phyloP scores from a whole-genome alignment of 2,113 vertebrate genomes.

The cat (Felis catus) region F.catus_Fca126_mat1.0 CM031412.1:67750501-67751000 shows the following conservation, averaged over 20 bases:
- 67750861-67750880: neutral
- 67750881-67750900: neutral
- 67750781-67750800: neutral
- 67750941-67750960: neutral
- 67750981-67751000: neutral
- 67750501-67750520: constrained; percentile 52
- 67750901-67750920: constrained; percentile 8
- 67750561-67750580: constrained; percentile 44
- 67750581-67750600: constrained; percentile 15
- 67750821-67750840: constrained; percentile 23
- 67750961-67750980: neutral
- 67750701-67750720: neutral
- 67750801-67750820: neutral
- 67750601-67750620: constrained; percentile 38
- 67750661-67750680: neutral
- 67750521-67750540: constrained; percentile 60
- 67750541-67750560: constrained; percentile 57
- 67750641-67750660: neutral
- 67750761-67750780: neutral
- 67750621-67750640: neutral
- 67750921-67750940: constrained; percentile 20
- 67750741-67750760: constrained; percentile 6
- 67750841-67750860: constrained; percentile 25
- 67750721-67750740: neutral
- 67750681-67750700: neutral